A percentile compares a stretch with the other conserved stretches of the same genome.
Conservation (phyloP, 2,113 vertebrate species). For the Caloenas nicobarica region DNA sequence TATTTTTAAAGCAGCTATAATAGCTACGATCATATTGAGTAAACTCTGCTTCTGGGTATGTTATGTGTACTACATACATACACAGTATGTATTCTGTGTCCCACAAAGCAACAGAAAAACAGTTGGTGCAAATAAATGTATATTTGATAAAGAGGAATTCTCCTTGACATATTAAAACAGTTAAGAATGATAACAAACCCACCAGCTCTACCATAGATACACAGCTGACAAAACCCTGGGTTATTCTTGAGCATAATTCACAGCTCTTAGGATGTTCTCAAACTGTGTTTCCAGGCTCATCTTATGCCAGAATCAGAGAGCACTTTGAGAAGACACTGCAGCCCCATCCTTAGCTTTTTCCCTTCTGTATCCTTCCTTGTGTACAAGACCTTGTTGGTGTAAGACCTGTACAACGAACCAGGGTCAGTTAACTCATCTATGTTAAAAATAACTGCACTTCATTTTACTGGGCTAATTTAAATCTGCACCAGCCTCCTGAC, state of each 20-base stretch:
- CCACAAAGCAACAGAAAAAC: not conserved
- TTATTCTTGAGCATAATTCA: not conserved
- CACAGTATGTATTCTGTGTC: not conserved
- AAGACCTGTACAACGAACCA: not conserved
- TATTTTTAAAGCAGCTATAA: not conserved
- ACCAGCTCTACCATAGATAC: not conserved
- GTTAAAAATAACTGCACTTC: not conserved
- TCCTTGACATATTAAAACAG: not conserved
- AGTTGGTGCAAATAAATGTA: not conserved
- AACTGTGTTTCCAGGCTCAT: not conserved
- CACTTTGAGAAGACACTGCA: not conserved
- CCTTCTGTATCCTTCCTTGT: not conserved
- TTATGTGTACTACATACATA: not conserved
- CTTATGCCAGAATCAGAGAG: not conserved
- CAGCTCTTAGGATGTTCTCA: not conserved
- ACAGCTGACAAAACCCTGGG: not conserved
- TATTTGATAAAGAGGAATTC: not conserved
- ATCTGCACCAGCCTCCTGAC: not conserved
- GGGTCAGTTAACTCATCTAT: not conserved
- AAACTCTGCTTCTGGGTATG: not conserved
- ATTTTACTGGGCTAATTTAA: not conserved
- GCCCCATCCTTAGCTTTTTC: not conserved
- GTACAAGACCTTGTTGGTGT: accelerated
- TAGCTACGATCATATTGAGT: not conserved
- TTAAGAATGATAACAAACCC: not conserved